Conservation (phyloP, 2,113 vertebrate species). For the Chaenocephalus aceratus region DNA sequence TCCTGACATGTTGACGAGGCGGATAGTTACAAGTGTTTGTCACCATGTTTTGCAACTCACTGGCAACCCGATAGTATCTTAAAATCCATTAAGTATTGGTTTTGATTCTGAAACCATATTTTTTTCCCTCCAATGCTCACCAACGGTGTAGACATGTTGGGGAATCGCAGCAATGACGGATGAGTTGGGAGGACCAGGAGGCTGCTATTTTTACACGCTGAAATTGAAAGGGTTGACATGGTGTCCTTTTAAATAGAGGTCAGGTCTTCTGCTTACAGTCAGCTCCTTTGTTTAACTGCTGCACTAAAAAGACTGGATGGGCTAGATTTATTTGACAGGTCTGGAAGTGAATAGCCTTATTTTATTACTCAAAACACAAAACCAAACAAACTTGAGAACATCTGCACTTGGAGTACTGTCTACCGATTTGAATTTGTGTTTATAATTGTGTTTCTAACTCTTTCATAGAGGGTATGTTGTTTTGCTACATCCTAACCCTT, state of each 20-base stretch:
- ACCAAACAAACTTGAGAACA: background rate
- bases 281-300: slow-evolving; percentile 15
- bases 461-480: too few species aligned
- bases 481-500: too few species aligned
- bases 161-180: background rate
- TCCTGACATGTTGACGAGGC: background rate
- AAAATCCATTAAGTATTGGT: too few species aligned
- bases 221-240: slow-evolving; percentile 20
- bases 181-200: slow-evolving; percentile 17
- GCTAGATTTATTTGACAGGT: background rate
- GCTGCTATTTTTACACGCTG: slow-evolving; percentile 44
- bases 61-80: background rate
- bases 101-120: background rate
- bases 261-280: slow-evolving; percentile 54
- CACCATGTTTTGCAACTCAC: background rate
- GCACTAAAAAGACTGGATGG: slow-evolving; percentile 1
- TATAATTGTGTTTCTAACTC: too few species aligned
- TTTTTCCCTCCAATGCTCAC: background rate
- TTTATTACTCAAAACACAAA: background rate
- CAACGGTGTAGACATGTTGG: background rate
- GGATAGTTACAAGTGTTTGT: background rate
- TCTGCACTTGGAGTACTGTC: background rate
- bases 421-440: too few species aligned
- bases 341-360: background rate
- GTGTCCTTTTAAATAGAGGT: slow-evolving; percentile 52